Percentiles rank a stretch among this genome's conserved stretches.
Conservation (phyloP, 1,140 invertebrate species). For the Harpegnathos saltator region DNA sequence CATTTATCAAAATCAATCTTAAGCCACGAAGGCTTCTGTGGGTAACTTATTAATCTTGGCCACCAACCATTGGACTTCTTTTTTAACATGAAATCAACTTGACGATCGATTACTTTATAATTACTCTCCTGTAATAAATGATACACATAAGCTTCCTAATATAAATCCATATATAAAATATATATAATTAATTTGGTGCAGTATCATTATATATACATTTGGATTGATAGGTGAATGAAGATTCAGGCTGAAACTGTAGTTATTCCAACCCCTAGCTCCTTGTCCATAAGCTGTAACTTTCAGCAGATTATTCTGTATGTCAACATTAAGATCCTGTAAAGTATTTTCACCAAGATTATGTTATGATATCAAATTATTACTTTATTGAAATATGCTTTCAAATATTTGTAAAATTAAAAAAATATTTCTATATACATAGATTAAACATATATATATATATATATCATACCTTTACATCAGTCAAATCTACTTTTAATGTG, state of each 20-base stretch:
- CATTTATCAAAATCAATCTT: conserved; percentile 88
- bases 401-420: conserved; percentile 8
- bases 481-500: conserved; percentile 93
- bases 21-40: conserved; percentile 95
- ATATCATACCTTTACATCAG: conserved; percentile 90
- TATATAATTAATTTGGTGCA: background rate
- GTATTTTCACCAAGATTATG: background rate
- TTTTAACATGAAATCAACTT: conserved; percentile 91
- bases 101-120: conserved; percentile 90
- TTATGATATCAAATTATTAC: too few relatives aligned
- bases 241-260: conserved; percentile 91
- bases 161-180: conserved; percentile 29
- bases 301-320: conserved; percentile 87
- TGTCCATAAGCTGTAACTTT: conserved; percentile 89
- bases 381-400: background rate
- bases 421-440: background rate
- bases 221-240: conserved; percentile 90
- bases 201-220: conserved; percentile 86
- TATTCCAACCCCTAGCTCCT: conserved; percentile 89
- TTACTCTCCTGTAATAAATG: conserved; percentile 83
- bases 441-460: background rate
- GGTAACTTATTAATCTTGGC: conserved; percentile 92
- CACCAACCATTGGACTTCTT: conserved; percentile 92
- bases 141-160: conserved; percentile 23
- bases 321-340: conserved; percentile 86